A percentile compares a stretch with the other conserved stretches of the same genome.
These are phyloP conservation scores for Columba livia DNA, from an alignment of 2,113 vertebrate species.

Conservation along the genomic window DNA sequence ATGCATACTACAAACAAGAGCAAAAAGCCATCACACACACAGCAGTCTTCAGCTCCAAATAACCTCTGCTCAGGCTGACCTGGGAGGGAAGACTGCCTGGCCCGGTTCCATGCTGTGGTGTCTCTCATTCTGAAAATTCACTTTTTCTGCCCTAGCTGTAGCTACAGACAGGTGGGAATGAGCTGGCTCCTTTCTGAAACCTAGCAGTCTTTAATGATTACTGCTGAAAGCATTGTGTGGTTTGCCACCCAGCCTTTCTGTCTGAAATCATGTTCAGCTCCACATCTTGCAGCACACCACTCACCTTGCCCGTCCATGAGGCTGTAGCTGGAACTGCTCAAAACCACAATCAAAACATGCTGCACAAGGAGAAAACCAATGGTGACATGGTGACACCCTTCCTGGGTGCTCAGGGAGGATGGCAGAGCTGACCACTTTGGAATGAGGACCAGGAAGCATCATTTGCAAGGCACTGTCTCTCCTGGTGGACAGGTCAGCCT, in stretches of 20 bases:
- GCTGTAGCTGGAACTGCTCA: neutral
- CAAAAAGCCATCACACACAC: neutral
- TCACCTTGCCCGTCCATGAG: fast-evolving
- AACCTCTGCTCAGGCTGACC: neutral
- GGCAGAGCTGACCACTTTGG: neutral
- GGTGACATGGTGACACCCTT: neutral
- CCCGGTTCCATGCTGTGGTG: neutral
- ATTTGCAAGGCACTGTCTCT: neutral
- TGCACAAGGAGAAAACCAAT: neutral
- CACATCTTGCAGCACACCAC: neutral
- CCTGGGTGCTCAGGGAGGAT: neutral
- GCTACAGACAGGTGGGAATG: neutral
- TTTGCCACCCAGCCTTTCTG: neutral
- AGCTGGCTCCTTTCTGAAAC: neutral
- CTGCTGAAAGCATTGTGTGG: neutral
- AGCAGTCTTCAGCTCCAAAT: neutral
- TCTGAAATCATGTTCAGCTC: neutral
- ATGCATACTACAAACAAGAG: neutral
- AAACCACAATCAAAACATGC: neutral
- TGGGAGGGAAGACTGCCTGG: neutral
- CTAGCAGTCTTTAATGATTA: neutral
- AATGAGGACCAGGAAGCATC: neutral
- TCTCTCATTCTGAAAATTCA: neutral
- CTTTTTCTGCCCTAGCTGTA: neutral
- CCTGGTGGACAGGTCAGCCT: neutral